phyloP scores from a whole-genome alignment of 1,140 invertebrate genomes.

The Palaemon carinicauda region DNA sequence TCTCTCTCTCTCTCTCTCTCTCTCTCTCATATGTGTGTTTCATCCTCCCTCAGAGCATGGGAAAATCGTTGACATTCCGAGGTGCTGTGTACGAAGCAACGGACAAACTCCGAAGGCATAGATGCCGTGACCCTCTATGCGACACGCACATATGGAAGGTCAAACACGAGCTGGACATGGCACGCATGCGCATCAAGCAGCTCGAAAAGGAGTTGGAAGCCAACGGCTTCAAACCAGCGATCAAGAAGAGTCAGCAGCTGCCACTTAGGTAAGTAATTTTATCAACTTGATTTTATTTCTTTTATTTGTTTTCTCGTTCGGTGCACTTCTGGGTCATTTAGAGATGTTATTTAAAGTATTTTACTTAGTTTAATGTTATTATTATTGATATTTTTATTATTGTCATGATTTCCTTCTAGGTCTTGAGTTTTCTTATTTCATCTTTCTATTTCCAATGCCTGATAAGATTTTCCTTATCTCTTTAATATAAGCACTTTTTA shows the following conservation, averaged over 20 bases:
- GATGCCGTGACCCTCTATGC: constrained; percentile 61
- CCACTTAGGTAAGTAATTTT: neutral
- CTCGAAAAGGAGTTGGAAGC: constrained; percentile 75
- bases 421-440: neutral
- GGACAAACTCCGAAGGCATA: constrained; percentile 64
- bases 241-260: neutral
- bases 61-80: constrained; percentile 85
- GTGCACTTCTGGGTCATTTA: neutral
- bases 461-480: neutral
- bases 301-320: neutral
- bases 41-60: constrained; percentile 70
- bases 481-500: too few species aligned
- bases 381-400: neutral
- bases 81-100: constrained; percentile 89
- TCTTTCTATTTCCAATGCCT: neutral
- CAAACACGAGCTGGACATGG: constrained; percentile 86
- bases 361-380: neutral
- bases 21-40: too few species aligned
- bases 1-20: neutral
- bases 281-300: neutral
- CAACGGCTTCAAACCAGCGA: neutral
- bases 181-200: constrained; percentile 80
- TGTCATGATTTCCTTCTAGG: neutral
- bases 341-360: neutral
- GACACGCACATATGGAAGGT: constrained; percentile 80